Evolutionary conservation across 92 coral and sea anemone species (phyloP), one percentile per base, ranked within the genome.

Genomic region (Virgularia gustaviana): DNA sequence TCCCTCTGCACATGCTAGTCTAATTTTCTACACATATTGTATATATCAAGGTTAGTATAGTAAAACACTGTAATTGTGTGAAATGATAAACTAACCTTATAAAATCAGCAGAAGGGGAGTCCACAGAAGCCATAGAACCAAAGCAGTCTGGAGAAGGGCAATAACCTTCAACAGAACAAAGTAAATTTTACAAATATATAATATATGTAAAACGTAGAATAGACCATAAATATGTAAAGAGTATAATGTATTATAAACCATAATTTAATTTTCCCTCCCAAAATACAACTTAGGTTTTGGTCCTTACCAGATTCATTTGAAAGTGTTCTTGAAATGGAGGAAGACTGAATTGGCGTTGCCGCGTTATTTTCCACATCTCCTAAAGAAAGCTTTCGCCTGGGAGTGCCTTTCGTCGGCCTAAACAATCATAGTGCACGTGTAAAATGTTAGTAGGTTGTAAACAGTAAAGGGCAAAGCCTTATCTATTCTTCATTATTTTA

Each of bases 251-350:
- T n/a, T n/a, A n/a, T n/a, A n/a, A n/a, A n/a, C n/a, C n/a, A n/a
- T n/a, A n/a, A n/a, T n/a, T 36, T 62, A 34, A 74, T 60, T 44
- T 70, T 47, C 12, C 6, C 5, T 25, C 43, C 43, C 1, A 1
- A 10, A 70, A 41, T 45, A 16, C 63, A 49, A 30, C 24, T 10
- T 15, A 36, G 49, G 31, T 36, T 16, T 9, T 24, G 6, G 10
- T 23, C 18, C 23, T 51, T 87, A 94, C 99, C 99, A 28, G 99
- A 94, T 75, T 94, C 99, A 81, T 82, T 94, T 44, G 99, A 94
- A 68, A 72, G 51, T 30, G 94, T 86, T 64, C 88, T 79, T 39
- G 81, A 85, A 64, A 85, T 80, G 28, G 82, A 80, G 49, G 81
- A 80, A 51, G 77, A 68, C 52, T 78, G 83, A 35, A 87, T 68